phyloP scores from a whole-genome alignment of 2,113 vertebrate species.

The Neofelis nebulosa region DNA sequence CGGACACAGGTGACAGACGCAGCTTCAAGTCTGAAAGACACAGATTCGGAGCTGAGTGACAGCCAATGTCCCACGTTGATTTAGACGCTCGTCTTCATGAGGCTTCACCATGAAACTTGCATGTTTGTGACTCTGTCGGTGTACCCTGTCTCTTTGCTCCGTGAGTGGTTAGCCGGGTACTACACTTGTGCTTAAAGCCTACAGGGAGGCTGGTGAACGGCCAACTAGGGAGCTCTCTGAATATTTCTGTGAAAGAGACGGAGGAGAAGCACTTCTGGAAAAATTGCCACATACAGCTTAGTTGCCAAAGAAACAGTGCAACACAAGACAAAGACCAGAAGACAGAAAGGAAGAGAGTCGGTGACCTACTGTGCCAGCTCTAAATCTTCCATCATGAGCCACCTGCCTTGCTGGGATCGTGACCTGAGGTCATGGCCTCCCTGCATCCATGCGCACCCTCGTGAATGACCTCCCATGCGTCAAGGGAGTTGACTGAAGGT shows the following conservation, averaged over 20 bases:
- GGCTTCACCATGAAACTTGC: fast-evolving
- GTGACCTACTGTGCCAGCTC: fast-evolving
- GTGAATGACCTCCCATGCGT: too few species aligned
- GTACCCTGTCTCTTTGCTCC: too few species aligned
- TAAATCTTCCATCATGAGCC: fast-evolving
- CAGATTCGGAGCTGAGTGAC: not conserved
- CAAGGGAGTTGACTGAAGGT: not conserved
- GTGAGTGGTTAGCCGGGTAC: fast-evolving
- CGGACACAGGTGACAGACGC: fast-evolving
- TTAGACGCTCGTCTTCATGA: not conserved
- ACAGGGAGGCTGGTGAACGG: not conserved
- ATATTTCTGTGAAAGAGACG: not conserved
- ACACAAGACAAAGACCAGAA: not conserved
- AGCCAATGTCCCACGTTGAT: fast-evolving
- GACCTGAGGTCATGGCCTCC: not conserved
- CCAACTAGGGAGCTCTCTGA: not conserved
- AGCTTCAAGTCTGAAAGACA: not conserved
- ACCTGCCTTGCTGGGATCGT: not conserved
- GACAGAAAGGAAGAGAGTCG: fast-evolving
- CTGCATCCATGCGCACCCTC: not conserved
- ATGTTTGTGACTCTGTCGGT: fast-evolving
- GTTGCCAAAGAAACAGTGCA: not conserved
- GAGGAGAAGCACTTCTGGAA: not conserved
- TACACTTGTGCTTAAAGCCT: too few species aligned
- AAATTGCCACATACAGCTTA: not conserved